Conservation (phyloP, 2,797 vertebrate genomes). For the Malurus leucopterus region DNA sequence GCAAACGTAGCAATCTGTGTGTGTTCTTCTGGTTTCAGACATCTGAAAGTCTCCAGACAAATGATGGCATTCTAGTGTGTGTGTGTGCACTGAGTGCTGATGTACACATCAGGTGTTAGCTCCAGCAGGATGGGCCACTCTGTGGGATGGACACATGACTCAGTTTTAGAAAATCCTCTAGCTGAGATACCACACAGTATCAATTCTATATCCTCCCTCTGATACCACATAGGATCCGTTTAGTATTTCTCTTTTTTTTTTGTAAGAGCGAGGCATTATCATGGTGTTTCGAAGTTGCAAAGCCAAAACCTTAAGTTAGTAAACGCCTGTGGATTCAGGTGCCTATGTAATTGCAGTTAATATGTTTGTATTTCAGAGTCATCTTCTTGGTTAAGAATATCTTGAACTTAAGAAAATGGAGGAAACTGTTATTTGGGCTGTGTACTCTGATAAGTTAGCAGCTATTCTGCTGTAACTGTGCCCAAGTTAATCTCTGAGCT, state of each 20-base stretch:
- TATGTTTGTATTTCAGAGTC: background rate
- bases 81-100: background rate
- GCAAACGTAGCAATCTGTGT: background rate
- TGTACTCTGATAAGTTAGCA: background rate
- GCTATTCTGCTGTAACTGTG: background rate
- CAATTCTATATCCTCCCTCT: background rate
- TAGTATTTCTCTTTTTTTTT: background rate
- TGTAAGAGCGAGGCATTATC: background rate
- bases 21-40: background rate
- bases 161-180: background rate
- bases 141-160: background rate
- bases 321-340: background rate
- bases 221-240: rapidly evolving
- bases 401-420: background rate
- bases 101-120: background rate
- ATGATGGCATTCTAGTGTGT: rapidly evolving
- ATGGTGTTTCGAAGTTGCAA: background rate
- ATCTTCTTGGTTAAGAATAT: background rate
- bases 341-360: background rate
- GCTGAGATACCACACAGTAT: background rate
- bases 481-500: background rate
- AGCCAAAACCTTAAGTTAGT: background rate
- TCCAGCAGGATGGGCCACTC: background rate
- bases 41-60: background rate
- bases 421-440: background rate